Percentiles rank a stretch among this genome's conserved stretches.
These are phyloP conservation scores for Apotomis turbidana DNA, from an alignment of 2,888 invertebrate genomes.

Conservation along the genomic window DNA sequence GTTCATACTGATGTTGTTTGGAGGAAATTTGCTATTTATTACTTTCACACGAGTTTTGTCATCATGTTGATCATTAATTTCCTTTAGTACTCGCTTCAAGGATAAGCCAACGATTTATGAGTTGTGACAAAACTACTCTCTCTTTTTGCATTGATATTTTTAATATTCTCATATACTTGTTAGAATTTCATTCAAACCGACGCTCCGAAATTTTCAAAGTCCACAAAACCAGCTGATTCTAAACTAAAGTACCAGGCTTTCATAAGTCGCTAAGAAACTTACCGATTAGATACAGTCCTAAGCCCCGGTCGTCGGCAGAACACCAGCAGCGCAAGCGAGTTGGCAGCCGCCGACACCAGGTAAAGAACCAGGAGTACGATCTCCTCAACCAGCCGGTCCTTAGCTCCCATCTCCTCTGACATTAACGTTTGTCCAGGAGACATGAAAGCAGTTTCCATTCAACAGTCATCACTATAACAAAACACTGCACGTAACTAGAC, in stretches of 20 bases:
- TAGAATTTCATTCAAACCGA: not conserved
- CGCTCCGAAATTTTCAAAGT: constrained; percentile 3
- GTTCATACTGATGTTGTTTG: constrained; percentile 41
- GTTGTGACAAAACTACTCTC: constrained; percentile 36
- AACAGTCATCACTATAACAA: constrained; percentile 77
- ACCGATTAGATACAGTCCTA: constrained; percentile 92
- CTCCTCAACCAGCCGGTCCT: constrained; percentile 78
- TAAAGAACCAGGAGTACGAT: constrained; percentile 81
- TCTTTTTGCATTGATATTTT: constrained; percentile 24
- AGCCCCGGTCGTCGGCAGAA: constrained; percentile 89
- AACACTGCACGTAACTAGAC: constrained; percentile 73
- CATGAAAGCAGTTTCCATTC: constrained; percentile 70
- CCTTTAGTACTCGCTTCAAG: constrained; percentile 32
- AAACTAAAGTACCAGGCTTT: constrained; percentile 22
- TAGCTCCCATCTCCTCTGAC: constrained; percentile 78
- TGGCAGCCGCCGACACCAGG: constrained; percentile 88
- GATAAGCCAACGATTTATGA: constrained; percentile 42
- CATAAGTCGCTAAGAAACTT: constrained; percentile 56
- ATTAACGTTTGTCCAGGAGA: constrained; percentile 79
- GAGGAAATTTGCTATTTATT: constrained; percentile 43
- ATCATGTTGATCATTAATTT: constrained; percentile 28
- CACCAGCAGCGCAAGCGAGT: constrained; percentile 88
- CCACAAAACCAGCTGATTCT: constrained; percentile 13
- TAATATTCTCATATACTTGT: constrained; percentile 10
- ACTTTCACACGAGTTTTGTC: constrained; percentile 37